Percentiles rank a stretch among this genome's conserved stretches.
These are phyloP conservation scores for Drosophila pruinosa DNA, from an alignment of 1,140 invertebrate species.

Conservation along the genomic window DNA sequence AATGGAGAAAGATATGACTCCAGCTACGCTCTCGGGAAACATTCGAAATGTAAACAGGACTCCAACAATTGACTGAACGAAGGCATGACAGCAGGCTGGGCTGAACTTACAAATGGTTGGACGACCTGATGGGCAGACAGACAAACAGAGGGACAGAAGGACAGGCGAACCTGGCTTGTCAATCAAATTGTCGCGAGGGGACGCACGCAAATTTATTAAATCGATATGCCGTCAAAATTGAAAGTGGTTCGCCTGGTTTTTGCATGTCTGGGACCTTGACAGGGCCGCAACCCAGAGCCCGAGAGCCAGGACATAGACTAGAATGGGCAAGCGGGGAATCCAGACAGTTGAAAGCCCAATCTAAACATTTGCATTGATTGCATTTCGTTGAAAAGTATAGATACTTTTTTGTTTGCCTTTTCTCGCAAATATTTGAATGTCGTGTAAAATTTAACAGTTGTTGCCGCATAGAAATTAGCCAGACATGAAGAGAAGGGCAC, in stretches of 20 bases:
- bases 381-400: constrained; percentile 50
- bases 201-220: constrained; percentile 77
- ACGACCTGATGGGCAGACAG: no score
- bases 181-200: constrained; percentile 76
- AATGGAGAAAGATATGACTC: background rate
- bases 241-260: constrained; percentile 60
- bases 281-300: constrained; percentile 13
- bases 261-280: constrained; percentile 61
- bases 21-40: background rate
- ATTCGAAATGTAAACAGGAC: constrained; percentile 39
- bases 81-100: constrained; percentile 1
- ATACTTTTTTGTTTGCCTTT: constrained; percentile 21
- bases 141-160: background rate
- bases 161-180: constrained; percentile 52
- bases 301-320: background rate
- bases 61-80: constrained; percentile 22
- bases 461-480: constrained; percentile 41
- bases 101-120: no score
- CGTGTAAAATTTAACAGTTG: constrained; percentile 75
- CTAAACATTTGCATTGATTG: constrained; percentile 78
- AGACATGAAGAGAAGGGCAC: constrained; percentile 1
- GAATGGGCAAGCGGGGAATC: background rate
- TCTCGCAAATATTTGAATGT: constrained; percentile 66
- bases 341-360: constrained; percentile 60
- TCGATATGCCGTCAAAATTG: constrained; percentile 78